Percentiles rank a stretch among this genome's conserved stretches.
phyloP scores from a whole-genome alignment of 2,797 vertebrate species.

The Sebastes taczanowskii region DNA sequence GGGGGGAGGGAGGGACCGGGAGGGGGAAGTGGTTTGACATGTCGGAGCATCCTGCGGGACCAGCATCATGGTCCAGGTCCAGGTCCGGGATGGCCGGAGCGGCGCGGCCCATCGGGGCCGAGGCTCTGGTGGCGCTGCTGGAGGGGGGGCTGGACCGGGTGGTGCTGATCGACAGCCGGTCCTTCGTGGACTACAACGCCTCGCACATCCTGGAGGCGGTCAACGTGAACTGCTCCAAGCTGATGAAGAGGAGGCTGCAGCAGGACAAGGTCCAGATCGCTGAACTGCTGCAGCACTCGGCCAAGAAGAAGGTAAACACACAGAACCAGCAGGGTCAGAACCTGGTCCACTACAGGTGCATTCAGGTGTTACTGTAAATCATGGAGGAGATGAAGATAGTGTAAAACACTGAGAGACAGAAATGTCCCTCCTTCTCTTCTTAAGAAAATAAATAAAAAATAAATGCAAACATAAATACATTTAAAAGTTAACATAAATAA shows the following conservation, averaged over 20 bases:
- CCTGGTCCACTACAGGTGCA: too few relatives aligned
- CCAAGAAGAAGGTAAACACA: slow-evolving; percentile 89
- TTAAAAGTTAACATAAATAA: too few relatives aligned
- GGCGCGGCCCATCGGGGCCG: slow-evolving; percentile 82
- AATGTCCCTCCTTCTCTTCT: too few relatives aligned
- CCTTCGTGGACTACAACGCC: slow-evolving; percentile 95
- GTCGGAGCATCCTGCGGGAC: slow-evolving; percentile 50
- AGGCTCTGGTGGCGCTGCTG: slow-evolving; percentile 91
- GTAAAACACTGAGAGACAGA: too few relatives aligned
- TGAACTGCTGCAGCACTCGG: slow-evolving; percentile 94
- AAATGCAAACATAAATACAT: too few relatives aligned
- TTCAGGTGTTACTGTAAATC: too few relatives aligned
- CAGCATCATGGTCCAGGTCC: slow-evolving; percentile 37
- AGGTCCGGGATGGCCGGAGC: slow-evolving; percentile 40
- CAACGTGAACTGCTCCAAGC: slow-evolving; percentile 97
- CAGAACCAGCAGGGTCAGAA: too few relatives aligned
- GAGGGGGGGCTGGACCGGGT: slow-evolving; percentile 90
- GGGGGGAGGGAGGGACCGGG: background rate
- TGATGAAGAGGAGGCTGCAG: slow-evolving; percentile 95
- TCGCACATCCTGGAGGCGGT: slow-evolving; percentile 94
- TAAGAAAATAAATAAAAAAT: too few relatives aligned
- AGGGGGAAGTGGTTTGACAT: slow-evolving; percentile 4
- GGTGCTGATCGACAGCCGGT: slow-evolving; percentile 94
- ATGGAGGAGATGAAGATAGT: too few relatives aligned
- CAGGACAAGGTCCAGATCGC: slow-evolving; percentile 95